A percentile compares a stretch with the other conserved stretches of the same genome.
phyloP scores from a whole-genome alignment of 64 coral and sea anemone genomes.

The Orbicella faveolata region DNA sequence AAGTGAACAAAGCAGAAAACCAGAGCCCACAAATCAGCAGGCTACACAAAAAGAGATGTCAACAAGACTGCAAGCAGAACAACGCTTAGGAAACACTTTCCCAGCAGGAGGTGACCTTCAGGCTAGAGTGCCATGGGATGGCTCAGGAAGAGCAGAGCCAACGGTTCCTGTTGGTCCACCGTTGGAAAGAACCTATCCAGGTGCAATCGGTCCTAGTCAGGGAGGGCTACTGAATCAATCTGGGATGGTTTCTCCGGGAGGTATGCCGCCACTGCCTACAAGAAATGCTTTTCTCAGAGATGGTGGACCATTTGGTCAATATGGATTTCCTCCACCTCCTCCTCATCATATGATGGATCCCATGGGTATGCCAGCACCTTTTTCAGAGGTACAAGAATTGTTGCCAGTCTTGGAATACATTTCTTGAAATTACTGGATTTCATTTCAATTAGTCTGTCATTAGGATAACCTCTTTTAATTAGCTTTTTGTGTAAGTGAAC shows the following conservation, averaged over 20 bases:
- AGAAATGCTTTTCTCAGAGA: background rate
- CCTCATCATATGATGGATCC: background rate
- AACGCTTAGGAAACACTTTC: background rate
- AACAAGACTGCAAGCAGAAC: background rate
- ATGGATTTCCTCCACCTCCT: conserved; percentile 3
- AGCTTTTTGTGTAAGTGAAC: too few relatives aligned
- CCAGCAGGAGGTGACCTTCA: background rate
- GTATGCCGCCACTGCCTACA: background rate
- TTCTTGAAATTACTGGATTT: too few relatives aligned
- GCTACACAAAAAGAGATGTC: background rate
- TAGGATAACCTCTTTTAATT: background rate
- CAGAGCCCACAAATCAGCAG: background rate
- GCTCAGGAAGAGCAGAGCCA: background rate
- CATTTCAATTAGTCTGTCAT: background rate
- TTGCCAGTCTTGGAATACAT: background rate
- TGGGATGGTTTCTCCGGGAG: background rate
- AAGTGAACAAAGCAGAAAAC: background rate
- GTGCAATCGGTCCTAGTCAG: background rate
- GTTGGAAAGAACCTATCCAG: background rate
- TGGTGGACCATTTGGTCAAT: background rate
- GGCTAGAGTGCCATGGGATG: background rate
- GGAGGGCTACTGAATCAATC: background rate
- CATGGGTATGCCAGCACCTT: background rate
- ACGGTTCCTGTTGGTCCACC: background rate
- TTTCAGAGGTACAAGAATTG: background rate